These are phyloP conservation scores for Grus americana DNA, from an alignment of 2,113 vertebrate species.

Conservation along the genomic window DNA sequence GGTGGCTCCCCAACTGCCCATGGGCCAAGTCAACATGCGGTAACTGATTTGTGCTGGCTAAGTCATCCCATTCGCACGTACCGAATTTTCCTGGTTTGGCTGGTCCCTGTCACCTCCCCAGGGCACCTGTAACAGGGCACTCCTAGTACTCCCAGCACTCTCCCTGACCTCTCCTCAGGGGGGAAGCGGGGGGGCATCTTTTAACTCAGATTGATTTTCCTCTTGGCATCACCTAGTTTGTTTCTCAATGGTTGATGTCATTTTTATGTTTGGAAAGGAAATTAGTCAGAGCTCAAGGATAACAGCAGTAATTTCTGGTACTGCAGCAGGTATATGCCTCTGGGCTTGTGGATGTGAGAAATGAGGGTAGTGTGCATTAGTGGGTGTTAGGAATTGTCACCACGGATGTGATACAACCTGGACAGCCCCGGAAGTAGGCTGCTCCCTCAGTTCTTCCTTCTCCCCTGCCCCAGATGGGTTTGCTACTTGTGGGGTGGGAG, in stretches of 20 bases:
- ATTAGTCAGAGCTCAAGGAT: neutral
- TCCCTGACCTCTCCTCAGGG: neutral
- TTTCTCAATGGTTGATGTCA: neutral
- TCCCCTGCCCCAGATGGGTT: neutral
- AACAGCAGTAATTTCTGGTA: neutral
- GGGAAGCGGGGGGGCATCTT: neutral
- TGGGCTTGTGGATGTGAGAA: neutral
- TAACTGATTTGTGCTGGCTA: neutral
- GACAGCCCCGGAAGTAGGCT: neutral
- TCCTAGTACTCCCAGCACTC: neutral
- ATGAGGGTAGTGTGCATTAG: neutral
- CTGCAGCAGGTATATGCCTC: neutral
- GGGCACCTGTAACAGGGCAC: neutral
- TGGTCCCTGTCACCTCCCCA: neutral
- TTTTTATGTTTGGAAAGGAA: neutral
- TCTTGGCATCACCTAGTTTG: neutral
- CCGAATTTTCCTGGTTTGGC: accelerated
- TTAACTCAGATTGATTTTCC: neutral
- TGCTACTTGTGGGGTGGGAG: neutral
- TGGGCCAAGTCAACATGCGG: accelerated
- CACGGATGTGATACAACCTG: neutral
- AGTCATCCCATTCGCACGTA: accelerated
- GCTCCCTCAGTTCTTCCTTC: neutral
- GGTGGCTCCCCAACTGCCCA: neutral
- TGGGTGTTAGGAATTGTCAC: neutral